phyloP scores from a whole-genome alignment of 23 tunicate genomes.

The Ciona savignyi region DNA sequence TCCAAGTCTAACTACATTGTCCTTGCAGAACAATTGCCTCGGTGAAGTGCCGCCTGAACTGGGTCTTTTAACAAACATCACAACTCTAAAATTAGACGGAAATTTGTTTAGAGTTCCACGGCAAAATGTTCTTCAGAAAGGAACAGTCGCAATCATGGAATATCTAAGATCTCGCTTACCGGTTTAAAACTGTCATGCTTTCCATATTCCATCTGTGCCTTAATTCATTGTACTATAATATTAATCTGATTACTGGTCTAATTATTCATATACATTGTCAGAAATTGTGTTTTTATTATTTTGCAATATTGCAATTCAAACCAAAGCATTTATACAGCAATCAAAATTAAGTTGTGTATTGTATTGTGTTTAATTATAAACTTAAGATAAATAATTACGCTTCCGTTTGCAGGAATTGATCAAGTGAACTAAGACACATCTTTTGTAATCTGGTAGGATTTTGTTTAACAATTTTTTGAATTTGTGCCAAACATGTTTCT shows the following conservation, averaged over 20 bases:
- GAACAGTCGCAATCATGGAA: slow-evolving; percentile 76
- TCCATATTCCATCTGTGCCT: too few species aligned
- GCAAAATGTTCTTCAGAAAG: slow-evolving; percentile 75
- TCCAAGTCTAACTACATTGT: slow-evolving; percentile 35
- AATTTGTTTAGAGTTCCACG: slow-evolving; percentile 74
- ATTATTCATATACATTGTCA: too few species aligned
- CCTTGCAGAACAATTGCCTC: slow-evolving; percentile 73
- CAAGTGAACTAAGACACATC: neutral
- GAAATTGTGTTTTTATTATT: too few species aligned
- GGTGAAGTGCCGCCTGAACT: slow-evolving; percentile 83
- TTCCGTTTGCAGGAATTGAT: neutral
- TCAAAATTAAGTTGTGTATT: too few species aligned
- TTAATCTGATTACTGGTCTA: too few species aligned
- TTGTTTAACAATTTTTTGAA: neutral
- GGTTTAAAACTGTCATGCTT: too few species aligned
- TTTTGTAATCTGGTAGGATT: neutral
- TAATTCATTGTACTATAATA: too few species aligned
- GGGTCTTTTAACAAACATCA: slow-evolving; percentile 20
- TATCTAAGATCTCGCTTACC: slow-evolving; percentile 29
- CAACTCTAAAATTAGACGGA: slow-evolving; percentile 61
- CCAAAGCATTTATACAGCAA: too few species aligned
- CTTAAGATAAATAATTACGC: too few species aligned
- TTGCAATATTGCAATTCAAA: too few species aligned
- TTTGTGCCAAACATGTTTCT: neutral
- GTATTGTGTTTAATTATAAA: too few species aligned